phyloP scores from a whole-genome alignment of 1,140 invertebrate species.

The Mizuhopecten yessoensis region DNA sequence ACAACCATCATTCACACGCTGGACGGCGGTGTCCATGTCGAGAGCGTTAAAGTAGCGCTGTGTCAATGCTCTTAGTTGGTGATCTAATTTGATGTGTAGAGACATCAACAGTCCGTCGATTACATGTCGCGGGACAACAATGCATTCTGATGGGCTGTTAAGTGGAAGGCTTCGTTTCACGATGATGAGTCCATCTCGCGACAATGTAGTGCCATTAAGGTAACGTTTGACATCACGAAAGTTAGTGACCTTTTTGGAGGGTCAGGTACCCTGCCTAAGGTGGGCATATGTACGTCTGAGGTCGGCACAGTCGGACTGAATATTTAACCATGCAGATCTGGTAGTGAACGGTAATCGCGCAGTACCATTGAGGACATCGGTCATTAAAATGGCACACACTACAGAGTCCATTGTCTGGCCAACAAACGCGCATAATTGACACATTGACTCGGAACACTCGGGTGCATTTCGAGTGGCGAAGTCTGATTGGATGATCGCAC shows the following conservation, averaged over 20 bases:
- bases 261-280: slow-evolving; percentile 42
- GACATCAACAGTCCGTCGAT: too few relatives aligned
- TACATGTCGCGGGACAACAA: too few relatives aligned
- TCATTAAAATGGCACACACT: neutral
- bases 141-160: too few relatives aligned
- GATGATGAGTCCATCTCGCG: slow-evolving; percentile 57
- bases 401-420: neutral
- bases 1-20: neutral
- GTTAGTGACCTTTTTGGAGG: slow-evolving; percentile 48
- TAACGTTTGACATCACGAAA: slow-evolving; percentile 61
- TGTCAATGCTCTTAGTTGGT: too few relatives aligned
- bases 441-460: neutral
- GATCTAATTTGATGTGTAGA: too few relatives aligned
- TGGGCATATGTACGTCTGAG: slow-evolving; percentile 8
- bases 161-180: slow-evolving; percentile 44
- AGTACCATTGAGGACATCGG: too few relatives aligned
- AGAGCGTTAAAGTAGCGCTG: neutral
- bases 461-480: slow-evolving; percentile 53
- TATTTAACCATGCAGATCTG: slow-evolving; percentile 31
- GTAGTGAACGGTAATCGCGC: slow-evolving; percentile 44
- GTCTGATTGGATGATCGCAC: slow-evolving; percentile 34
- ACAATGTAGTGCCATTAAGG: slow-evolving; percentile 48
- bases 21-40: neutral
- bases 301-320: slow-evolving; percentile 44
- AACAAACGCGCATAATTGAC: slow-evolving; percentile 48